phyloP scores from a whole-genome alignment of 2,888 invertebrate species.

The Beris chalybata region DNA sequence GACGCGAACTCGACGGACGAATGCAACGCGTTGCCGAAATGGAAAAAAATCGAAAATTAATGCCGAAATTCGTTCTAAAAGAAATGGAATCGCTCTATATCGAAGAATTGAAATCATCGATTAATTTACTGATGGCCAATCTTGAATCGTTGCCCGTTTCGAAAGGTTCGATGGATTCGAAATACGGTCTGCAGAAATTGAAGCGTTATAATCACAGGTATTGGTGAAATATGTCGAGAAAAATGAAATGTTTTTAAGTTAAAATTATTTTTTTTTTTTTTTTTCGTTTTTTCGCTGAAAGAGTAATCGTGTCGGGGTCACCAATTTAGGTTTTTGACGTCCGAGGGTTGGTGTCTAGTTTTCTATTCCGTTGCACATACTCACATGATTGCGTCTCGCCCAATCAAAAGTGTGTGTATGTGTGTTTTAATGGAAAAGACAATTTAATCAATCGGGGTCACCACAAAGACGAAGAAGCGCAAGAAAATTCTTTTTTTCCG shows the following conservation, averaged over 20 bases:
- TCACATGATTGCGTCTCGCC: too few species aligned
- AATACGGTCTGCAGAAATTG: slow-evolving; percentile 96
- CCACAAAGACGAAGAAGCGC: too few species aligned
- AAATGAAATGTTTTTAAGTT: not conserved
- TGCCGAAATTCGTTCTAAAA: slow-evolving; percentile 99
- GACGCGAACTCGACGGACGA: slow-evolving; percentile 96
- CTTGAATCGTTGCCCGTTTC: slow-evolving; percentile 98
- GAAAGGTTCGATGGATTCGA: slow-evolving; percentile 96
- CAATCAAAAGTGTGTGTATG: too few species aligned
- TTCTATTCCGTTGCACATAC: too few species aligned
- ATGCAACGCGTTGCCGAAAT: slow-evolving; percentile 96
- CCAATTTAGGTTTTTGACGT: too few species aligned
- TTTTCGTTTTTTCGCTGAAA: too few species aligned
- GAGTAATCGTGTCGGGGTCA: too few species aligned
- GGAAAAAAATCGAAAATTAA: slow-evolving; percentile 95
- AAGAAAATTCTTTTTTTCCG: too few species aligned
- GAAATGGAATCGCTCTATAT: slow-evolving; percentile 99
- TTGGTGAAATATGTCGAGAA: slow-evolving; percentile 36
- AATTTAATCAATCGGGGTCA: too few species aligned
- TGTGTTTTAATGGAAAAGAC: too few species aligned
- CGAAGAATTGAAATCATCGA: slow-evolving; percentile 96
- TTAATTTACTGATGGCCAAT: slow-evolving; percentile 98
- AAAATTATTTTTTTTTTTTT: slow-evolving; percentile 1
- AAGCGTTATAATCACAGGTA: slow-evolving; percentile 98
- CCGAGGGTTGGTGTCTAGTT: too few species aligned